phyloP scores from a whole-genome alignment of 2,113 vertebrate genomes.

The Coryphaenoides rupestris region DNA sequence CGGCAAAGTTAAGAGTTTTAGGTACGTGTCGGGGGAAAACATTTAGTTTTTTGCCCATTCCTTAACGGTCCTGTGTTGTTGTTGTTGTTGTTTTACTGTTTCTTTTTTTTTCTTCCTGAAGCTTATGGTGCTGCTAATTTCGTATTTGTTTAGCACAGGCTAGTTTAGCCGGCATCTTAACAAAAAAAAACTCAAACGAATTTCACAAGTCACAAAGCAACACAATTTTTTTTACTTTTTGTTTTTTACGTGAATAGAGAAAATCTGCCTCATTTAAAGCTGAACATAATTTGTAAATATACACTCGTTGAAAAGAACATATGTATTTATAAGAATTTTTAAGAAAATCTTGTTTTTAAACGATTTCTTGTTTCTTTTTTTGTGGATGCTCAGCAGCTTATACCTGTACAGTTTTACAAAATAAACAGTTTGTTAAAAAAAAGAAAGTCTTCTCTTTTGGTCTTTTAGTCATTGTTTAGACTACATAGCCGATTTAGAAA shows the following conservation, averaged over 20 bases:
- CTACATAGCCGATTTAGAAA: too few relatives aligned
- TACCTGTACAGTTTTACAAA: slow-evolving; percentile 83
- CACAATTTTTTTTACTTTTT: slow-evolving; percentile 27
- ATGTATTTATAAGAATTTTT: slow-evolving; percentile 80
- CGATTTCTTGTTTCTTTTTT: slow-evolving; percentile 71
- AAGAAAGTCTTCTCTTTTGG: background rate
- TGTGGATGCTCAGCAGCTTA: slow-evolving; percentile 64
- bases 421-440: slow-evolving; percentile 75
- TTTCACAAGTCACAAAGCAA: slow-evolving; percentile 1
- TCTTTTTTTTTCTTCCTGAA: too few relatives aligned
- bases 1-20: too few relatives aligned
- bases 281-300: slow-evolving; percentile 78
- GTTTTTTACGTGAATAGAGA: slow-evolving; percentile 42
- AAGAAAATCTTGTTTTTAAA: slow-evolving; percentile 45
- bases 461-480: background rate
- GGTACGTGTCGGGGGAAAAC: too few relatives aligned
- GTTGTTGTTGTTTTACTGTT: too few relatives aligned
- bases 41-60: too few relatives aligned
- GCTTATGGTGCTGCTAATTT: too few relatives aligned
- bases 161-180: background rate
- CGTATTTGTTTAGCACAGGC: background rate
- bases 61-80: too few relatives aligned
- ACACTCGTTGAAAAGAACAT: slow-evolving; percentile 81
- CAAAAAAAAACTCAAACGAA: background rate
- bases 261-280: slow-evolving; percentile 64